Evolutionary conservation across 2,113 vertebrate genomes (phyloP).

Genomic region (Odocoileus virginianus): DNA sequence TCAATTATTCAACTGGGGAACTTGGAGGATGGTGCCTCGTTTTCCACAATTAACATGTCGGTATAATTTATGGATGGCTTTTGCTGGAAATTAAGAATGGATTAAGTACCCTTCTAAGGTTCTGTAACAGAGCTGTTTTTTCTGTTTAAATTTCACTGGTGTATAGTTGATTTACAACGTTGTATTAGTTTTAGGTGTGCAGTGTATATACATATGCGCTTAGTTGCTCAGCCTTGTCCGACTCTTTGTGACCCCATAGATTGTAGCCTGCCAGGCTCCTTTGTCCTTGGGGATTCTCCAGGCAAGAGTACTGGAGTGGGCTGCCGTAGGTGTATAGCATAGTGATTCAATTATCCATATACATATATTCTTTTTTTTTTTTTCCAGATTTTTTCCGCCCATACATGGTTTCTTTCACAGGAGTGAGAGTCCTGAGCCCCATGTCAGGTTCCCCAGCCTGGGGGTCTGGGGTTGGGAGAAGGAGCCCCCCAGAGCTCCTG

Average conservation of each 20-base stretch:
- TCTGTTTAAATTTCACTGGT: neutral
- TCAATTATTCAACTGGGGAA: neutral
- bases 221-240: neutral
- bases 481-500: neutral
- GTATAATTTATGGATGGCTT: neutral
- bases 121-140: neutral
- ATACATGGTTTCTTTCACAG: neutral
- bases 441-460: neutral
- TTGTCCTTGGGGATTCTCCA: neutral
- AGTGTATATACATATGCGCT: accelerated
- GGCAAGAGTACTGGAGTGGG: neutral
- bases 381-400: neutral
- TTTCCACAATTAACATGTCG: neutral
- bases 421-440: neutral
- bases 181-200: neutral
- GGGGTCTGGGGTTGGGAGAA: neutral
- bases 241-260: neutral
- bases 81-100: neutral
- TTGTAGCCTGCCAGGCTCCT: neutral
- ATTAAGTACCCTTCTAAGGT: neutral
- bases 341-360: neutral
- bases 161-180: neutral
- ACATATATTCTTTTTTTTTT: neutral
- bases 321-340: neutral
- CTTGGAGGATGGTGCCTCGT: neutral